A percentile compares a stretch with the other conserved stretches of the same genome.
Conservation (phyloP, 2,888 invertebrate species). For the Brenthis ino region DNA sequence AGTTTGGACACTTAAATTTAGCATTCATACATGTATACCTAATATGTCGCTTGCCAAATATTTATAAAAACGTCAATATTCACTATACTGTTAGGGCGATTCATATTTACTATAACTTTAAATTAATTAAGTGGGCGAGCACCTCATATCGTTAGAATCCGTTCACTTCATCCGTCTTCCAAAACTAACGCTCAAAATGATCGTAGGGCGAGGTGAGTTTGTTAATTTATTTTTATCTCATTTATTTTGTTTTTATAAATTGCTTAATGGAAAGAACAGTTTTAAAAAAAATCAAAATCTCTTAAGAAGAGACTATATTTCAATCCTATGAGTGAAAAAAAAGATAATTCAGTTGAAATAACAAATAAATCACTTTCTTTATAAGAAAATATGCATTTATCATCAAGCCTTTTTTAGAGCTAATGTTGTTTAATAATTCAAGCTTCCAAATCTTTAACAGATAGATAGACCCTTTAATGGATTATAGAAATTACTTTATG, state of each 20-base stretch:
- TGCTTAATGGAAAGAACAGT: no score
- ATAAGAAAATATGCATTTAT: constrained; percentile 18
- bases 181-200: constrained; percentile 12
- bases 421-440: constrained; percentile 29
- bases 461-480: constrained; percentile 12
- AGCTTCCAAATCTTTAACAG: constrained; percentile 15
- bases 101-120: neutral
- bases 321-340: no score
- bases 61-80: no score
- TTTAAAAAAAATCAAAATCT: no score
- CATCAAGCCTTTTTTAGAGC: constrained; percentile 24
- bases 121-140: neutral
- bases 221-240: neutral
- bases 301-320: no score
- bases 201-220: neutral
- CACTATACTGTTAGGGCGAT: no score
- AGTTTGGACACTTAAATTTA: neutral
- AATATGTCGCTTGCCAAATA: no score
- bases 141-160: neutral
- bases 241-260: neutral
- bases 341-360: no score
- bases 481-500: constrained; percentile 20
- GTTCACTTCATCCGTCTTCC: constrained; percentile 12
- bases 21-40: no score
- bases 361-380: neutral